These are phyloP conservation scores for Drosophila parabipectinata DNA, from an alignment of 1,140 invertebrate species.

Conservation along the genomic window DNA sequence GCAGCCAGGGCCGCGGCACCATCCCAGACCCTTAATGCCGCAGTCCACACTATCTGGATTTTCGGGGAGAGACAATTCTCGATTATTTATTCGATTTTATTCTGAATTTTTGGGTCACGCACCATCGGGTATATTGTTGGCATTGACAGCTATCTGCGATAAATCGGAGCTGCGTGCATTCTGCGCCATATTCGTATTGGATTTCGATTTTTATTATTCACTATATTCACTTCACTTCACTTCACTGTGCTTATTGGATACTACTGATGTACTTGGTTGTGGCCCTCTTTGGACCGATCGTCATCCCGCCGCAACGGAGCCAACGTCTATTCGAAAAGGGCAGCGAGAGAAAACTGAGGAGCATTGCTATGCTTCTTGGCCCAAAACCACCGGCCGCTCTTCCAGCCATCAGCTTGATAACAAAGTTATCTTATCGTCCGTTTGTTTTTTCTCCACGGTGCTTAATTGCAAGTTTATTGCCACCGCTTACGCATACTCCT, in stretches of 20 bases:
- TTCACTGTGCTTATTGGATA: conserved; percentile 22
- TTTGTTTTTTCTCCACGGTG: conserved; percentile 6
- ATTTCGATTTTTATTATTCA: conserved; percentile 20
- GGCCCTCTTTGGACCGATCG: conserved; percentile 45
- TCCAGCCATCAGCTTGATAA: conserved; percentile 41
- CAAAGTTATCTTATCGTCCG: conserved; percentile 64
- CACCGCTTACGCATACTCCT: conserved; percentile 21
- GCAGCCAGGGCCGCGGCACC: conserved; percentile 85
- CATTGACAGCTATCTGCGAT: conserved; percentile 76
- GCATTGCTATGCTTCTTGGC: conserved; percentile 1
- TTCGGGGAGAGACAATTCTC: background rate
- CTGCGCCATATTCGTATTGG: conserved; percentile 59
- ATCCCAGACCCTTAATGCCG: conserved; percentile 86
- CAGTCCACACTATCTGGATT: conserved; percentile 86
- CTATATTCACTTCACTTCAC: conserved; percentile 22
- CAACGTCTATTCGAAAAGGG: conserved; percentile 63
- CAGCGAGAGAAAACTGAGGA: conserved; percentile 45
- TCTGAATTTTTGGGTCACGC: conserved; percentile 31
- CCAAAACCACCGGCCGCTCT: conserved; percentile 1
- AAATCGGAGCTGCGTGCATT: conserved; percentile 70
- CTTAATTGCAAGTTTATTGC: conserved; percentile 49
- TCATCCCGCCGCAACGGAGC: conserved; percentile 19
- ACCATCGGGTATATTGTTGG: conserved; percentile 77
- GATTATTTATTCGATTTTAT: background rate
- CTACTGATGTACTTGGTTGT: conserved; percentile 1